Conservation (phyloP, 2,797 vertebrate species). For the Protonibea diacanthus region DNA sequence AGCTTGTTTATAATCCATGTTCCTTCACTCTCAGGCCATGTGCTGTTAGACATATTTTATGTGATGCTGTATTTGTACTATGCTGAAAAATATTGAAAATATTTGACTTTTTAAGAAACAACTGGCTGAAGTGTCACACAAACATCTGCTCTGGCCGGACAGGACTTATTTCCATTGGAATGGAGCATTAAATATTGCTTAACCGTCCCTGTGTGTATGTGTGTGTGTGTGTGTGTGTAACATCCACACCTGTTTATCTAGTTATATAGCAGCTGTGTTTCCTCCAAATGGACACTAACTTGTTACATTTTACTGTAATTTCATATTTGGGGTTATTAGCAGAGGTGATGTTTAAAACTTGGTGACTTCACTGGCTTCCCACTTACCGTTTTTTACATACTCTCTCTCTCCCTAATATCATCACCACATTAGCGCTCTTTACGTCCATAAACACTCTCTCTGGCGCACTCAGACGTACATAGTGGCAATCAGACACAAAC, state of each 20-base stretch:
- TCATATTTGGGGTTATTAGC: slow-evolving; percentile 23
- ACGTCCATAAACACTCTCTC: slow-evolving; percentile 21
- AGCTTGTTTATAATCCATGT: slow-evolving; percentile 55
- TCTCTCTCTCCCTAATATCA: slow-evolving; percentile 17
- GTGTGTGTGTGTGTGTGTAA: slow-evolving; percentile 9
- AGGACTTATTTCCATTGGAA: slow-evolving; percentile 59
- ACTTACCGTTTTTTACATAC: neutral
- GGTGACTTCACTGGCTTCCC: neutral
- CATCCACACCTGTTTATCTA: slow-evolving; percentile 60
- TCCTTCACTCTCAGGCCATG: neutral
- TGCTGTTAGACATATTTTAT: slow-evolving; percentile 25
- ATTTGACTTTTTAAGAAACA: slow-evolving; percentile 53
- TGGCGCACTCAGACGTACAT: slow-evolving; percentile 5
- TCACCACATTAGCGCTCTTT: slow-evolving; percentile 35
- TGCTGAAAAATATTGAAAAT: slow-evolving; percentile 33
- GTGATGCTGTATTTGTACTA: slow-evolving; percentile 27
- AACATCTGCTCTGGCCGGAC: slow-evolving; percentile 63
- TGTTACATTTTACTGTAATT: slow-evolving; percentile 28
- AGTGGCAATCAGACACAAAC: slow-evolving; percentile 44
- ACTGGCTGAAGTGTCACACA: slow-evolving; percentile 12
- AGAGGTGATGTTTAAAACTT: neutral
- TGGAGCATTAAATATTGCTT: slow-evolving; percentile 62
- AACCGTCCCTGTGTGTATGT: slow-evolving; percentile 30
- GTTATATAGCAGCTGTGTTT: slow-evolving; percentile 51
- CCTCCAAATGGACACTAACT: slow-evolving; percentile 14